These are phyloP conservation scores for Tridacna gigas DNA, from an alignment of 2,888 invertebrate species.

Conservation along the genomic window DNA sequence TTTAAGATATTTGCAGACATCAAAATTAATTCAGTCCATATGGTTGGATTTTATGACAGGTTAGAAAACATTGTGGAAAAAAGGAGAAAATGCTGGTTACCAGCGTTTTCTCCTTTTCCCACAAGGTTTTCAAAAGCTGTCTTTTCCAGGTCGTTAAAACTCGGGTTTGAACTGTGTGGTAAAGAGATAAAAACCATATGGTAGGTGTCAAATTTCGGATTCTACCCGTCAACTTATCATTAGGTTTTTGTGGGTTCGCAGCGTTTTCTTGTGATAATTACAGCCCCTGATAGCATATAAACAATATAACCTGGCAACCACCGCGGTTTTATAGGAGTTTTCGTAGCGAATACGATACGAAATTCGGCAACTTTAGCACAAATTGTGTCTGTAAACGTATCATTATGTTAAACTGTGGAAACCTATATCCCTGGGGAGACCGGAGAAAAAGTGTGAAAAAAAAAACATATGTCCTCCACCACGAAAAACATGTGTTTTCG, in stretches of 20 bases:
- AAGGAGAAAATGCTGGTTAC: too few species aligned
- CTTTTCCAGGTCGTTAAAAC: too few species aligned
- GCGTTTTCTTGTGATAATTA: slow-evolving; percentile 41
- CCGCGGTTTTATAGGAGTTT: slow-evolving; percentile 47
- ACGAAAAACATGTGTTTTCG: slow-evolving; percentile 33
- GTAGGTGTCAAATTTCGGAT: slow-evolving; percentile 47
- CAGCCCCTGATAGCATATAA: slow-evolving; percentile 38
- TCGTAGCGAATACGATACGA: slow-evolving; percentile 48
- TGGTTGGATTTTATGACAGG: too few species aligned
- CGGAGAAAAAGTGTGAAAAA: slow-evolving; percentile 31
- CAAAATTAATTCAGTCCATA: too few species aligned
- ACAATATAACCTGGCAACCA: slow-evolving; percentile 43
- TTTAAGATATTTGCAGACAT: too few species aligned
- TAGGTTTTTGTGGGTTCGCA: slow-evolving; percentile 9
- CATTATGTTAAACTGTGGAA: slow-evolving; percentile 51
- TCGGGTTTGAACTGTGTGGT: too few species aligned
- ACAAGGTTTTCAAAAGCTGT: too few species aligned
- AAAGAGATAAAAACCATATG: slow-evolving; percentile 39
- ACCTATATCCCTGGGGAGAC: slow-evolving; percentile 55
- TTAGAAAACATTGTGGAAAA: too few species aligned
- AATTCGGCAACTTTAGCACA: slow-evolving; percentile 57
- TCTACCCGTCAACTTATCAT: slow-evolving; percentile 12
- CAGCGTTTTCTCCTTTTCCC: too few species aligned
- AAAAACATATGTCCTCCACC: slow-evolving; percentile 40
- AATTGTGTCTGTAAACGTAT: slow-evolving; percentile 52